phyloP scores from a whole-genome alignment of 2,113 vertebrate species.

The Rhinopomastus cyanomelas region DNA sequence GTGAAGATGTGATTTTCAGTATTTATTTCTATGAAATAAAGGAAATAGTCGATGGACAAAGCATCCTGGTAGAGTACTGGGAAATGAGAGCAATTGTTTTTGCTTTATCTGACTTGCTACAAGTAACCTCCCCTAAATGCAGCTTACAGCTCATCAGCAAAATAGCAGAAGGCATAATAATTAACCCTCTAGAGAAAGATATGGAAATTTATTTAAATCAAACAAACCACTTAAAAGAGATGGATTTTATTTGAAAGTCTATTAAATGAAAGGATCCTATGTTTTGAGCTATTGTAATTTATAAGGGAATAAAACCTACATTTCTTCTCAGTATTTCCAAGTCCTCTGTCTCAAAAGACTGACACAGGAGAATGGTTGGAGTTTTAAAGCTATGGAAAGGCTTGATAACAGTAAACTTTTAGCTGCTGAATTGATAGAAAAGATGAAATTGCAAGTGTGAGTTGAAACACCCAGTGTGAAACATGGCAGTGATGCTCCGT shows the following conservation, averaged over 20 bases:
- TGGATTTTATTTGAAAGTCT: neutral
- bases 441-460: neutral
- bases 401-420: neutral
- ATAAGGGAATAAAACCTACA: neutral
- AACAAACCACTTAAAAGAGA: neutral
- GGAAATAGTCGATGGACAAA: neutral
- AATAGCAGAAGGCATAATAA: conserved; percentile 16
- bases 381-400: neutral
- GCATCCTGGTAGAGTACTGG: neutral
- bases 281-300: neutral
- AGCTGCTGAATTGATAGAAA: neutral
- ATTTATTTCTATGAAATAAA: neutral
- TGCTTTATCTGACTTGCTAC: neutral
- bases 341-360: neutral
- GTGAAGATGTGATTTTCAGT: neutral
- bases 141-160: neutral
- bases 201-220: conserved; percentile 19
- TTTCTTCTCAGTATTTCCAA: neutral
- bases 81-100: neutral
- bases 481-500: neutral
- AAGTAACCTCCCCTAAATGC: neutral
- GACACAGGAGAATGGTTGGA: neutral
- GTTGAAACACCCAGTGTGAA: neutral
- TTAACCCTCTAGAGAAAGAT: neutral
- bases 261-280: neutral